Evolutionary conservation across 2,113 vertebrate species (phyloP), one percentile per base, ranked within the genome.

Genomic region (Alectura lathami): DNA sequence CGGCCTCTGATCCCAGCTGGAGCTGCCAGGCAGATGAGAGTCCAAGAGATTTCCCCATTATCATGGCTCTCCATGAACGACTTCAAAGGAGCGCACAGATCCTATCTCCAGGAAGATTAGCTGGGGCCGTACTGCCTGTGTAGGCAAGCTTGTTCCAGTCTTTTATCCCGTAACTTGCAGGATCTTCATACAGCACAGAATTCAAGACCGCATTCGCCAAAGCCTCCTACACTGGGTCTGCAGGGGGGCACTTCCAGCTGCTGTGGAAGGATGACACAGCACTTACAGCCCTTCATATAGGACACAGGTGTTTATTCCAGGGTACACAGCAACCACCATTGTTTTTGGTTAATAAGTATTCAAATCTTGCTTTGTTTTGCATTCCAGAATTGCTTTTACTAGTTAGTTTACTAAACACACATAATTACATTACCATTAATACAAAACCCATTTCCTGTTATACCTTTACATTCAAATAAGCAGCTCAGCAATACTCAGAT

Each of bases 361-460:
- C 91, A 90, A 88, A 96, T 88, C 85, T 67, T 81, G 64, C 86
- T 69, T 73, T 91, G 87, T 83, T 95, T 64, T 47, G 64, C 88
- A 64, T 53, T 91, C 72, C 82, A 83, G 72, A 89, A 94, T 91
- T 86, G 64, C 50, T 94, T 81, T 77, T 68, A 75, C 68, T 47
- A 11, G 60, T 76, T 72, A 62, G 90, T 96, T 96, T 96, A 94
- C 90, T 94, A 72, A 96, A 97, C 83, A 85, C 40, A 85, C 63
- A 43, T 92, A 91, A 93, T 94, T 94, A 91, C 83, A 78, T 90
- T 94, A 90, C 93, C 91, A 81, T 60, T 48, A 89, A 86, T 40
- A 81, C 88, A 91, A 93, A 23, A 75, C 78, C 75, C 36, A 29
- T 36, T 93, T 96, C 94, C 95, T 91, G 88, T 32, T 0, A 0